Base-by-base conservation (phyloP, 2,113 vertebrate genomes). In the Lagopus muta region DNA sequence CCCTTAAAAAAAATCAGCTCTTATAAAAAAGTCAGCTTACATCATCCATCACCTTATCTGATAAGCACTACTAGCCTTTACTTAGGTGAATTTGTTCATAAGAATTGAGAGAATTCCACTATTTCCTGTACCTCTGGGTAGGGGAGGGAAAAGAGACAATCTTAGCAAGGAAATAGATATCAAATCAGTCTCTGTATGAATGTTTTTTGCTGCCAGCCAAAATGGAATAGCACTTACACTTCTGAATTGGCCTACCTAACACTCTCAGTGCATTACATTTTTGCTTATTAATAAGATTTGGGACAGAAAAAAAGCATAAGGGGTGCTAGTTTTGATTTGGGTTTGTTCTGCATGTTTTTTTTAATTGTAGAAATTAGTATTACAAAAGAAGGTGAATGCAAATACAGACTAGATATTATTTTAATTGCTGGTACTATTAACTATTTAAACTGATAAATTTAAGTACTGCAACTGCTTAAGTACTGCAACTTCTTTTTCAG, bases 151-250 rank as follows among this genome's bases (percentile, higher is more conserved):
- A 88, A 64, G 40, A 84, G 69, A 40, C 55, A 65, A 50, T 82
- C 87, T 86, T 28, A 73, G 47, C 43, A 11, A 71, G 62, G 43
- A 69, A 87, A 94, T 1, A 93, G 62, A 42, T 93, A 73, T 34
- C 32, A 89, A 76, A 42, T 82, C 54, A 85, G 47, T 50, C 27
- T 84, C 62, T 4, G 4, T 16, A 54, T 42, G 71, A 85, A 57
- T 88, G 60, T 61, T 82, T 47, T 30, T 42, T 61, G 69, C 82
- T 90, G 81, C 21, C 61, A 95, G 80, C 55, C 64, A 92, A 95
- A 93, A 92, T 93, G 74, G 92, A 96, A 88, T 64, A 94, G 96
- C 81, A 86, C 61, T 71, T 77, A 72, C 47, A 25, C 76, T 92
- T 79, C 38, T 70, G 6, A 25, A 40, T 67, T 93, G 91, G 65